These are phyloP conservation scores for Eupithecia abbreviata DNA, from an alignment of 2,888 invertebrate species.

Conservation along the genomic window DNA sequence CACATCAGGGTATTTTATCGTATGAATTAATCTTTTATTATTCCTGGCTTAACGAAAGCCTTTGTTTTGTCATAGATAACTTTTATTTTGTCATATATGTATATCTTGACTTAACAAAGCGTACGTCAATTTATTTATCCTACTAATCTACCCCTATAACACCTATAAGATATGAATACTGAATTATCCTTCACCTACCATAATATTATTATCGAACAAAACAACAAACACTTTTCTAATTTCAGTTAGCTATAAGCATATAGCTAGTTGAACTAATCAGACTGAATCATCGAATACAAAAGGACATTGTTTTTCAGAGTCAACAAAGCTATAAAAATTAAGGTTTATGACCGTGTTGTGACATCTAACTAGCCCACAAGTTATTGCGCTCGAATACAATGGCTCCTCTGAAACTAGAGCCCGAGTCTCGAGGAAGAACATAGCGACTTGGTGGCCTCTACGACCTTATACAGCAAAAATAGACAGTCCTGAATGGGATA, in stretches of 20 bases:
- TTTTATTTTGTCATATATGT: neutral
- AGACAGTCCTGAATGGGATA: neutral
- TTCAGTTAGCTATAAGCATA: neutral
- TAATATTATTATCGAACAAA: neutral
- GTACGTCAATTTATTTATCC: neutral
- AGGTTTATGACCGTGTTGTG: constrained; percentile 17
- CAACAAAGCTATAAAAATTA: constrained; percentile 15
- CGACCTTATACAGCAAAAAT: constrained; percentile 3
- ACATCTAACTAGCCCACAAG: constrained; percentile 6
- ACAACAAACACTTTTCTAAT: neutral
- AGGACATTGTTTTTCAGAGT: neutral
- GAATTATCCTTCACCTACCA: too few relatives aligned
- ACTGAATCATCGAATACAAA: neutral
- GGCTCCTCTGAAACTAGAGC: neutral
- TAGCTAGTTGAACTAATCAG: neutral
- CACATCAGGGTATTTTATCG: too few relatives aligned
- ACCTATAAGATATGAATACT: neutral
- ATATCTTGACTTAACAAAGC: neutral
- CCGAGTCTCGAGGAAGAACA: neutral
- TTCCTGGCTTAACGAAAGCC: neutral
- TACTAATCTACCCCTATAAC: neutral
- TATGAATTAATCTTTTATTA: neutral
- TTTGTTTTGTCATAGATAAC: neutral
- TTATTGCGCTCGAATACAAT: neutral
- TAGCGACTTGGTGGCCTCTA: neutral